Conservation (phyloP, 1,140 invertebrate genomes). For the Nasonia giraulti region DNA sequence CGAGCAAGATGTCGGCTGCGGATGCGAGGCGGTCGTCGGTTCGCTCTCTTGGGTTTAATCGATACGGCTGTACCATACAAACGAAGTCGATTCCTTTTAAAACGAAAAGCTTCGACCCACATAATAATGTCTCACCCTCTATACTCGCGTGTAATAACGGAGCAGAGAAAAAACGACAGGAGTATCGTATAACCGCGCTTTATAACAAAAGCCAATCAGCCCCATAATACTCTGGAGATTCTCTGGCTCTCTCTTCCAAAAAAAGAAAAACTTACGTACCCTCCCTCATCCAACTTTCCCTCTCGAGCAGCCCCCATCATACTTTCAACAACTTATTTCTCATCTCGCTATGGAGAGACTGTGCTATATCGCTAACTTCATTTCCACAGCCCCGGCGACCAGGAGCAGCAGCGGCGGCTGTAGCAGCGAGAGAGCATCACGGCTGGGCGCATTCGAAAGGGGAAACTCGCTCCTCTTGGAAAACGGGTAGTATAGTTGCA, state of each 20-base stretch:
- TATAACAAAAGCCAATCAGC: conserved; percentile 17
- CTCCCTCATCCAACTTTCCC: conserved; percentile 2
- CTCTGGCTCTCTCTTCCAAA: background rate
- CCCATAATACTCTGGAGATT: background rate
- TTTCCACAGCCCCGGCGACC: conserved; percentile 16
- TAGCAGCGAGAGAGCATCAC: background rate
- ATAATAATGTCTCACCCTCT: no score
- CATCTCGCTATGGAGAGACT: conserved; percentile 5
- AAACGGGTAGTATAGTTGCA: background rate
- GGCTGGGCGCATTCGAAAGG: background rate
- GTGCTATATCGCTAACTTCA: conserved; percentile 43
- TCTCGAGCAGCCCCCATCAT: conserved; percentile 8
- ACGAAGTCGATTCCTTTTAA: background rate
- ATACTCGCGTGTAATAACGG: background rate
- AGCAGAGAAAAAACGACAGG: background rate
- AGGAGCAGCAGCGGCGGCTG: background rate
- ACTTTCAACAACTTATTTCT: conserved; percentile 46
- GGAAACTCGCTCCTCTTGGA: conserved; percentile 28
- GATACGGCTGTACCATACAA: background rate
- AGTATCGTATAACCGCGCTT: background rate
- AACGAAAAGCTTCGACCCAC: background rate
- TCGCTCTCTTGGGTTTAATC: background rate
- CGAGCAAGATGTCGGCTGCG: no score
- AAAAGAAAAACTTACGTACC: conserved; percentile 9
- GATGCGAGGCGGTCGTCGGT: no score